Evolutionary conservation across 2,113 vertebrate genomes (phyloP), one percentile per base, ranked within the genome.

Genomic region (Epinephelus lanceolatus): DNA sequence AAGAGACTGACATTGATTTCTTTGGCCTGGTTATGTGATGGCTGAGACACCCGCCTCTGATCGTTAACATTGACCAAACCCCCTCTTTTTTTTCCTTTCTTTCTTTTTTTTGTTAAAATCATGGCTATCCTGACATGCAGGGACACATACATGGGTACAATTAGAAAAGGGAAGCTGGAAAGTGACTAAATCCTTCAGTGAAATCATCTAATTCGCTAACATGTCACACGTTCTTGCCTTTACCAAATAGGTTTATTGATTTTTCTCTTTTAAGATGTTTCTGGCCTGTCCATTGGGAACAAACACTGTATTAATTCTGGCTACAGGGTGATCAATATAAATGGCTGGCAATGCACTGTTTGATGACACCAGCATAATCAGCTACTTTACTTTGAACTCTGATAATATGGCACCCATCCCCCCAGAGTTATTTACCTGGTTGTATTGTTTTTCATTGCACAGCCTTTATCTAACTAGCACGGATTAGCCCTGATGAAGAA

Each of bases 211-310:
- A 78, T 84, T 87, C 62, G 27, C 84, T 76, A 85, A 84, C 82
- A 79, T 83, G 76, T 86, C 69, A 78, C 57, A 70, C 61, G 10
- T 89, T 86, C 73, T 71, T 55, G 11, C 45, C 70, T 60, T 53
- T 83, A 45, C 74, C 71, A 85, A 90, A 92, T 86, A 57, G 78
- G 37, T 61, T 85, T 93, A 94, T 92, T 53, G 89, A 92, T 85
- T 85, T 78, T 13, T 47, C 62, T 63, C 51, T 63, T 87, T 78
- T 61, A 73, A 84, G 71, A 71, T 71, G 62, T 80, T 74, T 77
- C 83, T 69, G 56, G 63, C 57, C 51, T n/a, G 49, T 81, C 80
- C 61, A 45, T n/a, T 33, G 71, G 65, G 27, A 71, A 63, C n/a
- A 83, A 84, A 68, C 63, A 80, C 81, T 74, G 68, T 53, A 90